Conservation (phyloP, 2,113 vertebrate genomes). For the Alethe castanea region DNA sequence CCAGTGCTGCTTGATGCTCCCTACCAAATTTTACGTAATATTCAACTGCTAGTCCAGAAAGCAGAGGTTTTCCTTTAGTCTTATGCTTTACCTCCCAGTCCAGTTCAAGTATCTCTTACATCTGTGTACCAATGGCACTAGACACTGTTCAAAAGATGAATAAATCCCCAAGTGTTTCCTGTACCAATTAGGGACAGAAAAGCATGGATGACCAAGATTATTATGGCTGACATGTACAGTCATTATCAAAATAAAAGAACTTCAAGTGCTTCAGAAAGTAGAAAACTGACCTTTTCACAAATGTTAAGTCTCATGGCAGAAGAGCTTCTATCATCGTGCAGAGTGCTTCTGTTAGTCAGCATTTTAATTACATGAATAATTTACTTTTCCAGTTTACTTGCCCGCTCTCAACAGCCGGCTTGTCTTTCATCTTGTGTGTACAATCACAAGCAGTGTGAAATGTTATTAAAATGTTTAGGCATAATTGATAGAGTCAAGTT, state of each 20-base stretch:
- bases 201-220: not conserved
- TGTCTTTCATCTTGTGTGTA: constrained; percentile 18
- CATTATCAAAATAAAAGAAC: constrained; percentile 2
- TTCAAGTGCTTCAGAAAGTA: not conserved
- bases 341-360: not conserved
- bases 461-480: constrained; percentile 13
- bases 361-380: constrained; percentile 36
- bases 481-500: constrained; percentile 25
- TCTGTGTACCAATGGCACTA: not conserved
- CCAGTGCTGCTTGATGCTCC: not conserved
- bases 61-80: not conserved
- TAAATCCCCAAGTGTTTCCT: not conserved
- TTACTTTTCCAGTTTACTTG: constrained; percentile 27
- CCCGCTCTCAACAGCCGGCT: not conserved
- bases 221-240: not conserved
- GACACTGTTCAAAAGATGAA: not conserved
- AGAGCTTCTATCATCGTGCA: not conserved
- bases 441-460: constrained; percentile 26
- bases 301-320: not conserved
- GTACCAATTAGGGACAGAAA: not conserved
- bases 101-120: not conserved
- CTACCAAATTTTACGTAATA: not conserved
- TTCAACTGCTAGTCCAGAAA: not conserved
- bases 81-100: not conserved
- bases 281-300: constrained; percentile 34